Evolutionary conservation across 2,113 vertebrate genomes (phyloP).

Genomic region (Labeo rohita): DNA sequence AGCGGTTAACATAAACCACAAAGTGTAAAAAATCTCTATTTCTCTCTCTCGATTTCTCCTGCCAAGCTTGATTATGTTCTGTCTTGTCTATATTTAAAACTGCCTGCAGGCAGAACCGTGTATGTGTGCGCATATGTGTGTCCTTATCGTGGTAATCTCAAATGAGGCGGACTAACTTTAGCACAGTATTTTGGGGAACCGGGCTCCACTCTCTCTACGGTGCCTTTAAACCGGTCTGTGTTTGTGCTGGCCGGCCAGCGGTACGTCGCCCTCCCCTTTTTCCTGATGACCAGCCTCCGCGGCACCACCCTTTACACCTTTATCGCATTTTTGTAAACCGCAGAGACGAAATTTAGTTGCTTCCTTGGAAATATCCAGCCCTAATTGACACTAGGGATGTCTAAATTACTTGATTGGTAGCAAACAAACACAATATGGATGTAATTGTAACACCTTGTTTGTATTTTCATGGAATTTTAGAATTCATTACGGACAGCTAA

Average conservation of each 20-base stretch:
- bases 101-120: conserved; percentile 45
- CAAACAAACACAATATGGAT: background rate
- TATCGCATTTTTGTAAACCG: conserved; percentile 33
- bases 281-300: conserved; percentile 71
- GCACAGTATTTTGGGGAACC: conserved; percentile 54
- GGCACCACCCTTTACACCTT: conserved; percentile 72
- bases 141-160: conserved; percentile 68
- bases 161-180: conserved; percentile 73
- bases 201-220: conserved; percentile 59
- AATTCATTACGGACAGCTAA: background rate
- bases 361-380: background rate
- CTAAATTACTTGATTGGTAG: background rate
- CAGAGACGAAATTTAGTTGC: background rate
- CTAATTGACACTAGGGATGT: background rate
- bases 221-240: conserved; percentile 75
- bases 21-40: background rate
- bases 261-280: conserved; percentile 67
- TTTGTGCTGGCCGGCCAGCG: conserved; percentile 74
- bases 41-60: background rate
- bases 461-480: background rate
- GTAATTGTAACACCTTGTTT: background rate
- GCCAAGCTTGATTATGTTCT: conserved; percentile 48
- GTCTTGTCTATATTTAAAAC: conserved; percentile 48
- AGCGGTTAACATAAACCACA: conserved; percentile 29
- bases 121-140: conserved; percentile 16